Evolutionary conservation across 2,797 vertebrate genomes (phyloP).

Genomic region (Enteromius radiatus): DNA sequence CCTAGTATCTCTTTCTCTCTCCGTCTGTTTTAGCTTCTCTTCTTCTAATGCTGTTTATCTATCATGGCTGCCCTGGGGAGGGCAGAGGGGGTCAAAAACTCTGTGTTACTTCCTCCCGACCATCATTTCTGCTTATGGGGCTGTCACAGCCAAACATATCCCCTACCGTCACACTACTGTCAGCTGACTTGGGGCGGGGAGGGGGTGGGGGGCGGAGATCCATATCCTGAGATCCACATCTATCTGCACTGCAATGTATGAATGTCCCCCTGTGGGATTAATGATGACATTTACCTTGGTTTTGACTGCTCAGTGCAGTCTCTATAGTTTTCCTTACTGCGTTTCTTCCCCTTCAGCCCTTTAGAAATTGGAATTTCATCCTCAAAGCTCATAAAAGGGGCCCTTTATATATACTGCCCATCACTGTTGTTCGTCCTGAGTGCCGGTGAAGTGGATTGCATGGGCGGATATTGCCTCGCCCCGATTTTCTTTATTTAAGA

Average conservation of each 20-base stretch:
- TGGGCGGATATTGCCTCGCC: constrained; percentile 46
- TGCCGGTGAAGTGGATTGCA: constrained; percentile 43
- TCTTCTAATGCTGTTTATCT: constrained; percentile 65
- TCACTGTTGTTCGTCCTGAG: constrained; percentile 42
- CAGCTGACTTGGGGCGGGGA: constrained; percentile 58
- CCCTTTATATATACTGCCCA: constrained; percentile 45
- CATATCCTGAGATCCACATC: constrained; percentile 17
- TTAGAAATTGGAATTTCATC: constrained; percentile 57
- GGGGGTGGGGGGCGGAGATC: not conserved
- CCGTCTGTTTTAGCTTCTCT: constrained; percentile 24
- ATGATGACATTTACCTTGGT: constrained; percentile 48
- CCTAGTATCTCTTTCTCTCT: constrained; percentile 26
- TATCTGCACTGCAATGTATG: constrained; percentile 19
- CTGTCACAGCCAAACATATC: constrained; percentile 45
- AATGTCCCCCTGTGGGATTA: constrained; percentile 52
- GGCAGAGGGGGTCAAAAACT: constrained; percentile 64
- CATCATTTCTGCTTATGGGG: constrained; percentile 43
- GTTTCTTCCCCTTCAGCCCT: constrained; percentile 51
- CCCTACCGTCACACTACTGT: constrained; percentile 57
- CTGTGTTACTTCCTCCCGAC: constrained; percentile 47
- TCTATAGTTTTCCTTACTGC: constrained; percentile 51
- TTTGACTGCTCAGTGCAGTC: constrained; percentile 44
- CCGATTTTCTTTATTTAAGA: constrained; percentile 47
- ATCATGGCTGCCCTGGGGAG: constrained; percentile 60
- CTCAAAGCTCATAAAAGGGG: constrained; percentile 55